Evolutionary conservation across 2,797 vertebrate species (phyloP).

Genomic region (Spheniscus humboldti): DNA sequence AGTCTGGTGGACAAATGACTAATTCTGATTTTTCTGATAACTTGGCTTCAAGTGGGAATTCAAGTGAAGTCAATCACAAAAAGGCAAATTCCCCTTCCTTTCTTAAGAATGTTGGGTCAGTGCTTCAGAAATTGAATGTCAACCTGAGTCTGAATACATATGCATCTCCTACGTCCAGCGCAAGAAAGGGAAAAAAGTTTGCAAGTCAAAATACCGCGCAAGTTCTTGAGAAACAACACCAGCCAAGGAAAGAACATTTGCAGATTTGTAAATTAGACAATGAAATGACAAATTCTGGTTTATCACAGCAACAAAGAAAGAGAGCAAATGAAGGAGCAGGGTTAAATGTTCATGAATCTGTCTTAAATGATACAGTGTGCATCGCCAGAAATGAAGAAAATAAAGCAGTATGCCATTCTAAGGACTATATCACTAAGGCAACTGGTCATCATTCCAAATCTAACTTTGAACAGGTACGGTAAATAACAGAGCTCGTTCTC

Average conservation of each 20-base stretch:
- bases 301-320: neutral
- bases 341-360: conserved; percentile 7
- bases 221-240: neutral
- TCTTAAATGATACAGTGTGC: neutral
- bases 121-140: neutral
- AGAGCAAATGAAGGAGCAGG: conserved; percentile 5
- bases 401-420: neutral
- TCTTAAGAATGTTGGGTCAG: neutral
- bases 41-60: neutral
- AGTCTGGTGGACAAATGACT: neutral
- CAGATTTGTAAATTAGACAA: conserved; percentile 54
- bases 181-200: conserved; percentile 1
- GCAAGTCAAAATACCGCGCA: neutral
- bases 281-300: conserved; percentile 3
- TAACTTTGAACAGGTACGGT: conserved; percentile 55
- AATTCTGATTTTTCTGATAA: neutral
- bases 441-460: neutral
- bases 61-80: neutral
- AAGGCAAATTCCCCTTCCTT: neutral
- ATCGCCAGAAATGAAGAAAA: neutral
- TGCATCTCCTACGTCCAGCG: neutral
- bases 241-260: neutral
- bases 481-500: neutral
- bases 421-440: neutral
- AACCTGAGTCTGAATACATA: neutral